Evolutionary conservation across 2,888 invertebrate species (phyloP).

Genomic region (Euphydryas editha): DNA sequence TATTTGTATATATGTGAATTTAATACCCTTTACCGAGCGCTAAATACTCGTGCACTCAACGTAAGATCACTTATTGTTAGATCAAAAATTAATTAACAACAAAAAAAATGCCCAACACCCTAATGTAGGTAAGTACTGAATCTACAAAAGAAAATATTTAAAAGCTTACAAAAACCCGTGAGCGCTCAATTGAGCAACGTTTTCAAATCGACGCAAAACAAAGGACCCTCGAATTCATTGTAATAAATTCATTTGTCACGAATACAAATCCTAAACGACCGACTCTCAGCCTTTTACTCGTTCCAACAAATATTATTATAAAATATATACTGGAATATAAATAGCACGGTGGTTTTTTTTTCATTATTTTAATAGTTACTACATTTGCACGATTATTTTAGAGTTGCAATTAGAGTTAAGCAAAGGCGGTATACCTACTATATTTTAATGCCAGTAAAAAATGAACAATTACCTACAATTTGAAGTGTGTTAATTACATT

Average conservation of each 20-base stretch:
- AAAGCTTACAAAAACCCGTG: constrained; percentile 48
- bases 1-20: neutral
- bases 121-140: neutral
- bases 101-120: constrained; percentile 8
- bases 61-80: neutral
- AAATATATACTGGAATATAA: constrained; percentile 10
- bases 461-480: no score
- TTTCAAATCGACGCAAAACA: constrained; percentile 30
- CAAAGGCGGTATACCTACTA: no score
- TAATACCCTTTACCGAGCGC: neutral
- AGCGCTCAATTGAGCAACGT: constrained; percentile 66
- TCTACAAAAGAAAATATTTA: constrained; percentile 52
- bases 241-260: constrained; percentile 31
- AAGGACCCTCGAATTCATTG: constrained; percentile 29
- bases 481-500: no score
- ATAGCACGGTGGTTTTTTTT: neutral
- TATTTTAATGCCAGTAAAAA: no score
- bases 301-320: constrained; percentile 3
- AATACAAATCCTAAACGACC: constrained; percentile 7
- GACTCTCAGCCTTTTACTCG: constrained; percentile 12
- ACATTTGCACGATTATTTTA: no score
- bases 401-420: no score
- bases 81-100: neutral
- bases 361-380: neutral
- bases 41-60: neutral